Evolutionary conservation across 2,797 vertebrate species (phyloP).

Genomic region (Xiphorhynchus erythropygius): DNA sequence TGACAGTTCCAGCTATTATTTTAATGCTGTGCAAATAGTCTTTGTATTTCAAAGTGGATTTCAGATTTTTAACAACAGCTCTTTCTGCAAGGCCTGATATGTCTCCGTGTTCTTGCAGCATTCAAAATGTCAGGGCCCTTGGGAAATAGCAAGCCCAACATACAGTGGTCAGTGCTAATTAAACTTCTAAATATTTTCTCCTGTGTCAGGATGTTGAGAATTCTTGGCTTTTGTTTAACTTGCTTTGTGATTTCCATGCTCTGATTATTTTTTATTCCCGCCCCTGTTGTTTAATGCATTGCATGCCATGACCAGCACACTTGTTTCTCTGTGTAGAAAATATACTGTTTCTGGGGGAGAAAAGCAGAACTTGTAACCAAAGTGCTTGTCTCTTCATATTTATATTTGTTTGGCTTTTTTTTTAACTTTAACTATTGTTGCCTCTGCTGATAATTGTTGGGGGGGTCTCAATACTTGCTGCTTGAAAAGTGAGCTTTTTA

Average conservation of each 20-base stretch:
- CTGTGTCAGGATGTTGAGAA: conserved; percentile 12
- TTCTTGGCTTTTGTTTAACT: conserved; percentile 30
- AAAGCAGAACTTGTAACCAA: neutral
- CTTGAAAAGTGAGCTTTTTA: neutral
- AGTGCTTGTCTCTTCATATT: neutral
- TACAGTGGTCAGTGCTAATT: conserved; percentile 47
- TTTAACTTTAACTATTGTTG: neutral
- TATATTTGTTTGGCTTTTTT: neutral
- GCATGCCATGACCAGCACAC: neutral
- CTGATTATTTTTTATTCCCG: neutral
- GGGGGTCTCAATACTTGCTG: neutral
- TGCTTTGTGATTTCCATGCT: conserved; percentile 34
- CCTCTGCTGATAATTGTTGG: neutral
- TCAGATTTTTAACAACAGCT: conserved; percentile 4
- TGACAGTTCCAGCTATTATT: neutral
- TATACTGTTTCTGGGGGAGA: neutral
- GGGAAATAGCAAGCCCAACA: conserved; percentile 32
- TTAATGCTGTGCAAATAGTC: conserved; percentile 16
- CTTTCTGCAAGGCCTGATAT: conserved; percentile 8
- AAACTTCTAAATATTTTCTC: conserved; percentile 44
- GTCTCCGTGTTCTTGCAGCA: neutral
- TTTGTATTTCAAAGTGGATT: neutral
- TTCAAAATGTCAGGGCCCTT: conserved; percentile 29
- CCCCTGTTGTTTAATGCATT: neutral
- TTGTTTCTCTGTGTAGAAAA: neutral